Evolutionary conservation across 2,888 invertebrate genomes (phyloP), one percentile per base, ranked within the genome.

Genomic region (Thumatha senex): DNA sequence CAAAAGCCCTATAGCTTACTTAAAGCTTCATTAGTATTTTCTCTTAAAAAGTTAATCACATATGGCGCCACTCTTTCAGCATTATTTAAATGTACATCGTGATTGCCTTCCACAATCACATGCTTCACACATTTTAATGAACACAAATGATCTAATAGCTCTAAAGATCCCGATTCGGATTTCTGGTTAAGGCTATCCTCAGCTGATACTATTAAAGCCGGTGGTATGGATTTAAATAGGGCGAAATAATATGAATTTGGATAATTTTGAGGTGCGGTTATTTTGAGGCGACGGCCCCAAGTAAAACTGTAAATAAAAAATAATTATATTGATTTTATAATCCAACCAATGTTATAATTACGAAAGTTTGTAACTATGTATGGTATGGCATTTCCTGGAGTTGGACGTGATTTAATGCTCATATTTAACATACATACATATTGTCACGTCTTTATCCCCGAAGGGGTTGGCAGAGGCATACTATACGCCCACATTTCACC

Each of bases 71-170:
- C 80, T 8, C 75, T 70, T 54, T 93, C 92, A 0, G 95, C 94
- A 58, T 90, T 69, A 8, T 92, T 92, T 38, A 92, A 90, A 71
- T 95, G 95, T 0, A 94, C 92, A 63, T 95, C 94, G 58, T 95
- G 95, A 35, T 86, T 82, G 0, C 94, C 95, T 0, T 86, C 76
- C 76, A 34, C 1, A 9, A n/a, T n/a, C n/a, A 34, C 8, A 7
- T 0, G 13, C 12, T 8, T 35, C 10, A 72, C 77, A 2, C 12
- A 0, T 12, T 34, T n/a, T 1, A 11, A n/a, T 3, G 18, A 29
- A 15, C 15, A 30, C 33, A 11, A 33, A 24, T 24, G 18, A 4
- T 24, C 18, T 13, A 53, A 10, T 0, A 53, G 41, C 13, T 48
- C 48, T 13, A 45, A 10, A 11, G 52, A 44, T 0, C 45, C 52